Percentiles rank a stretch among this genome's conserved stretches.
Conservation (phyloP, 2,797 vertebrate species). For the Aratinga solstitialis region DNA sequence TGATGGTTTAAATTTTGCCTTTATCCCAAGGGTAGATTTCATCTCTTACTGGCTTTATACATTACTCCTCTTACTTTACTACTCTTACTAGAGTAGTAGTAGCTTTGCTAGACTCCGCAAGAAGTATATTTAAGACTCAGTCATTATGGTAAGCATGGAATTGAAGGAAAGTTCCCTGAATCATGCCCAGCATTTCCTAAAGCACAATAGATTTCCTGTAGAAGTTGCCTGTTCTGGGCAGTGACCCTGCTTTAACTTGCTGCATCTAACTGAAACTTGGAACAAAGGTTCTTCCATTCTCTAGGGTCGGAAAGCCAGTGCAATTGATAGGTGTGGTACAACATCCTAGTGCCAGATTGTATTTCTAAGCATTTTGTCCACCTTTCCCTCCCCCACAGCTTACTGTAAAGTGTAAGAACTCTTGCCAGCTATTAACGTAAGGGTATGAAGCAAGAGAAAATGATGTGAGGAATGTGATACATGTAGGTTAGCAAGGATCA, state of each 20-base stretch:
- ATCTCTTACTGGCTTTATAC: not conserved
- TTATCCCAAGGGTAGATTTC: not conserved
- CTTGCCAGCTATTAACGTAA: not conserved
- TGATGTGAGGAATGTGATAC: not conserved
- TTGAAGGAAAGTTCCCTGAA: not conserved
- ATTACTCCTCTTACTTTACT: not conserved
- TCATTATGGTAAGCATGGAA: not conserved
- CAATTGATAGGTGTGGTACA: not conserved
- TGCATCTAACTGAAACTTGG: not conserved
- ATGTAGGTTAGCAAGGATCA: not conserved
- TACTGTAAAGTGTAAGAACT: not conserved
- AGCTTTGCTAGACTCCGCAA: not conserved
- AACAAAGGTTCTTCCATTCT: not conserved
- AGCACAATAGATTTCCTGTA: not conserved
- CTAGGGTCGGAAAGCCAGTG: not conserved
- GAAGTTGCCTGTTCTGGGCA: not conserved
- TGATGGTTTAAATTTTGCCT: not conserved
- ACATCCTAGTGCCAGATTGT: not conserved
- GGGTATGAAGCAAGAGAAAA: not conserved
- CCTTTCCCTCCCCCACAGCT: not conserved
- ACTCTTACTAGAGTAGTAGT: not conserved
- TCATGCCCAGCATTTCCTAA: not conserved
- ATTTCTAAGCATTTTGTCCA: not conserved
- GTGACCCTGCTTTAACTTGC: not conserved
- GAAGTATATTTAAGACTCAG: not conserved